Base-by-base conservation (phyloP, 2,113 vertebrate species). In the Pelecanus crispus region DNA sequence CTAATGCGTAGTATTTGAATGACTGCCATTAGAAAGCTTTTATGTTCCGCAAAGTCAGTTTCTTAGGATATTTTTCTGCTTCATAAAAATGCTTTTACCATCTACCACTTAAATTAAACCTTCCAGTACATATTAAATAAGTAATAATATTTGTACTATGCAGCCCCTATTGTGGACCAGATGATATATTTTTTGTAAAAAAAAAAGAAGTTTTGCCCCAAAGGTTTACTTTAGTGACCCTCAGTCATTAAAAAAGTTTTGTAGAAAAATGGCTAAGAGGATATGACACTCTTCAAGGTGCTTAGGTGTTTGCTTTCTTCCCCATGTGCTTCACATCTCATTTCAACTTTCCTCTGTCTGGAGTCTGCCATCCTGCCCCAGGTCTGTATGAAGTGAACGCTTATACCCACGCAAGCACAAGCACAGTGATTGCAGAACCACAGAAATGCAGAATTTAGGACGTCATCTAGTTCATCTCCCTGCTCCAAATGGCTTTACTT, bases 1-100 rank as follows among this genome's bases (percentile, higher is more conserved):
- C 96, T 40, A 98, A 95, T 38, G 32, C 65, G 36, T 98, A 94
- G 40, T 31, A 42, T 63, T 67, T 56, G 59, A 44, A 29, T 34
- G 38, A 29, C 50, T 70, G n/a, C 17, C 0, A 0, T 74, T 58
- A 80, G 55, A 75, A 67, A 61, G 66, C 11, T 71, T 74, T 62
- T 74, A 22, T 34, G 4, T 79, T 94, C 32, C 77, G 24, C 50
- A 55, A 92, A 70, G 42, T 66, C 12, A 59, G 26, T 61, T 92
- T 90, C 59, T 77, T 75, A 72, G 81, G 62, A 58, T 38, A 61
- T 49, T 67, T 67, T 92, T 68, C 28, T 79, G 31, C n/a, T 89
- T 75, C n/a, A 36, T 90, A 75, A 65, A 75, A 75, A 90, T 29
- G 7, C 3, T 6, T 49, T 95, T 74, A 55, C 16, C 10, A 12